phyloP scores from a whole-genome alignment of 2,888 invertebrate species.

The Anthophora plumipes region DNA sequence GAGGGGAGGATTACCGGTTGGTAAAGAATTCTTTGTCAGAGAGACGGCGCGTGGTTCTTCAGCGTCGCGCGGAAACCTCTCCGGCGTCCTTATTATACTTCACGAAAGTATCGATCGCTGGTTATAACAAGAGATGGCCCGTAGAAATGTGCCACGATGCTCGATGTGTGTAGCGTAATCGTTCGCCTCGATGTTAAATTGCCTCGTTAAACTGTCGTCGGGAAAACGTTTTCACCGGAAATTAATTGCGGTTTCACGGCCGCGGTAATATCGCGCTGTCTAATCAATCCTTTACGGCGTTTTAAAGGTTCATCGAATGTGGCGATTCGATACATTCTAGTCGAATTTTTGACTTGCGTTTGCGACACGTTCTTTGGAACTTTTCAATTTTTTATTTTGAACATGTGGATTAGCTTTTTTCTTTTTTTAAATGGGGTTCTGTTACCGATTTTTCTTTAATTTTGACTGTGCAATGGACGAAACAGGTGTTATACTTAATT shows the following conservation, averaged over 20 bases:
- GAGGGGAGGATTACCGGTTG: slow-evolving; percentile 54
- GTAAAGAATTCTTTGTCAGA: slow-evolving; percentile 58
- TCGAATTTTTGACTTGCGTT: neutral
- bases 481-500: no score
- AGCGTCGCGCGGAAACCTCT: slow-evolving; percentile 45
- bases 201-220: slow-evolving; percentile 39
- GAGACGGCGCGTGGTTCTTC: slow-evolving; percentile 21
- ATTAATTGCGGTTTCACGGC: slow-evolving; percentile 18
- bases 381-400: no score
- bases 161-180: slow-evolving; percentile 10
- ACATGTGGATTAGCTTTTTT: no score
- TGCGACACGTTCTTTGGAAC: no score
- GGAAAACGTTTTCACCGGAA: slow-evolving; percentile 22
- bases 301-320: neutral
- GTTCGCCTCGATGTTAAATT: slow-evolving; percentile 26
- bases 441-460: neutral
- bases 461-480: no score
- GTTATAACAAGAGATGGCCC: slow-evolving; percentile 30
- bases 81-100: slow-evolving; percentile 51
- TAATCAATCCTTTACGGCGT: slow-evolving; percentile 2
- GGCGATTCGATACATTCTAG: no score
- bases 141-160: slow-evolving; percentile 13
- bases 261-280: neutral
- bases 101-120: slow-evolving; percentile 43
- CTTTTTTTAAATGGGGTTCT: neutral